Percentiles rank a stretch among this genome's conserved stretches.
Conservation (phyloP, 2,888 invertebrate species). For the Marasmarcha lunaedactyla region DNA sequence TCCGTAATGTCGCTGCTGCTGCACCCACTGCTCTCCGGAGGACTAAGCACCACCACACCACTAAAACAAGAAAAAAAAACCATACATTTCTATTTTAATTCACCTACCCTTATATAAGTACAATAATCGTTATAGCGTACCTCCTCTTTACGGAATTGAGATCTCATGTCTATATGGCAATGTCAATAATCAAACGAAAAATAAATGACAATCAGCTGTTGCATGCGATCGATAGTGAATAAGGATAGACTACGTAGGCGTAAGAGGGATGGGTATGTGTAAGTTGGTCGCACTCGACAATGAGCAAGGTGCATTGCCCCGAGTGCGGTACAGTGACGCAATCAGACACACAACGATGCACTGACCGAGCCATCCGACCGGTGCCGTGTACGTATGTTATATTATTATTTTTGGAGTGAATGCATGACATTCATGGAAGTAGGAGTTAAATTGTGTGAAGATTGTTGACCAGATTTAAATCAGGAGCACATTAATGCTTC, state of each 20-base stretch:
- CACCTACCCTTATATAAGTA: not conserved
- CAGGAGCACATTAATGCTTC: no score
- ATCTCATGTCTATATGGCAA: no score
- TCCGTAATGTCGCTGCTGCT: conserved; percentile 86
- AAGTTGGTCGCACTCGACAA: conserved; percentile 20
- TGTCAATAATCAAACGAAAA: no score
- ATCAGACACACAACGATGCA: conserved; percentile 43
- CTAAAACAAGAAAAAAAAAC: conserved; percentile 65
- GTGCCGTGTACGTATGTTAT: conserved; percentile 19
- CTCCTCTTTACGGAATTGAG: no score
- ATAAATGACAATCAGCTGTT: conserved; percentile 44
- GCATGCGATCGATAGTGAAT: conserved; percentile 41
- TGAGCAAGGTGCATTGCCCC: conserved; percentile 58
- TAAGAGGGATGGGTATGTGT: conserved; percentile 23
- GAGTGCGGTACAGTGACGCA: conserved; percentile 57
- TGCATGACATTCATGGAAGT: conserved; percentile 43
- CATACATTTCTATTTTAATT: conserved; percentile 11
- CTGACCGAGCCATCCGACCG: conserved; percentile 42
- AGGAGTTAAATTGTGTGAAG: conserved; percentile 24
- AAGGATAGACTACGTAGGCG: conserved; percentile 25
- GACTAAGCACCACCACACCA: conserved; percentile 86
- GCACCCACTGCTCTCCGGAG: conserved; percentile 78
- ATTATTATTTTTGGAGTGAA: conserved; percentile 48
- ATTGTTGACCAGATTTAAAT: conserved; percentile 14
- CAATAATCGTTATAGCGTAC: no score